These are phyloP conservation scores for Trichosurus vulpecula DNA, from an alignment of 2,797 vertebrate species.

Conservation along the genomic window DNA sequence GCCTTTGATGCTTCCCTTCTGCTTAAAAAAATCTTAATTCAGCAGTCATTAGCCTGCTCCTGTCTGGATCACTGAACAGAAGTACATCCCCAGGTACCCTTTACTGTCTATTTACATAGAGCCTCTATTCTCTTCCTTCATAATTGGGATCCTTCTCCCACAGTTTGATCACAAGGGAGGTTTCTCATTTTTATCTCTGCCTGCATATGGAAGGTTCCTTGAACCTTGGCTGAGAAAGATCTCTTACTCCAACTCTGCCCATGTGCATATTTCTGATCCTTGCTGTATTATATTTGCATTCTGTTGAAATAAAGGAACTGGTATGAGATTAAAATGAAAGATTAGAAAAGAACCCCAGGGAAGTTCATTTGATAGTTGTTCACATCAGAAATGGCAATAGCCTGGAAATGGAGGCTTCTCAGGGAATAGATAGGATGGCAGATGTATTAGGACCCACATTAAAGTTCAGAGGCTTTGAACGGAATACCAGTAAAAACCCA, in stretches of 20 bases:
- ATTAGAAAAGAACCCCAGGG: slow-evolving; percentile 44
- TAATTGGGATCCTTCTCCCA: not conserved
- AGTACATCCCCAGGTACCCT: not conserved
- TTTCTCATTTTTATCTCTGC: not conserved
- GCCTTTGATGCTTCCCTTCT: not conserved
- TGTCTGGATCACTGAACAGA: not conserved
- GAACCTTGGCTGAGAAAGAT: not conserved
- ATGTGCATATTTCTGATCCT: slow-evolving; percentile 5
- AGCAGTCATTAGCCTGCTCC: not conserved
- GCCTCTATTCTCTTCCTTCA: not conserved
- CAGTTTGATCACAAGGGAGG: not conserved
- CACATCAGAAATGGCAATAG: slow-evolving; percentile 48
- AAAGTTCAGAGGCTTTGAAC: slow-evolving; percentile 44
- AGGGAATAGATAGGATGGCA: slow-evolving; percentile 12
- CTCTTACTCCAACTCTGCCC: not conserved
- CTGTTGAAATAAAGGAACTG: slow-evolving; percentile 5
- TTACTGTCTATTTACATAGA: not conserved
- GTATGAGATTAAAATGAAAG: slow-evolving; percentile 41
- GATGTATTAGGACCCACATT: slow-evolving; percentile 32
- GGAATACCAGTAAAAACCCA: slow-evolving; percentile 37
- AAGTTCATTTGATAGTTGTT: slow-evolving; percentile 46
- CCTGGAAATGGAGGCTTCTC: slow-evolving; percentile 33
- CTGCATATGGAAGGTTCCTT: not conserved
- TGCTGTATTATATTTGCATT: slow-evolving; percentile 9
- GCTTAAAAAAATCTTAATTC: not conserved